phyloP scores from a whole-genome alignment of 2,113 vertebrate genomes.

The Campylomormyrus tamandua region DNA sequence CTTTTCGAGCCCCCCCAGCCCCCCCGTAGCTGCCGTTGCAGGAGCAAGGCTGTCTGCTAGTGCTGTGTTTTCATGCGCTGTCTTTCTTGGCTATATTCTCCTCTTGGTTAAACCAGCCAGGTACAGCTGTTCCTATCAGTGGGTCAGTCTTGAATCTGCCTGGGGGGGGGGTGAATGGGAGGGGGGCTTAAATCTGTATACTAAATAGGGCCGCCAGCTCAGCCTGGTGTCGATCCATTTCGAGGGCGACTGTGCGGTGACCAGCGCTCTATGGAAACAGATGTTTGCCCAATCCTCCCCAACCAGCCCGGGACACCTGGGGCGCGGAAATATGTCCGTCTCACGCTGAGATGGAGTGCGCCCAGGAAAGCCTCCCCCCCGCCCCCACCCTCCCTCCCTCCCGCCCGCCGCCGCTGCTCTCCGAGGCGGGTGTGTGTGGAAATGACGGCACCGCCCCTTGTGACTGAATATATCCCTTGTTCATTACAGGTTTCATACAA shows the following conservation, averaged over 20 bases:
- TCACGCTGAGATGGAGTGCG: neutral
- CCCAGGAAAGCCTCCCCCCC: neutral
- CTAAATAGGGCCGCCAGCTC: neutral
- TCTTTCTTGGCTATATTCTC: neutral
- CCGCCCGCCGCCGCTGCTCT: neutral
- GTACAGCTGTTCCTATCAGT: neutral
- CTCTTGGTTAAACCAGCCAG: neutral
- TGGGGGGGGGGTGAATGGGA: neutral
- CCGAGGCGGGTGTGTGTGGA: neutral
- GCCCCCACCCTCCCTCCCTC: neutral
- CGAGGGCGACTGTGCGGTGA: neutral
- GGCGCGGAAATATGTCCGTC: neutral
- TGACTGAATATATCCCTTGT: neutral
- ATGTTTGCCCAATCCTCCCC: neutral
- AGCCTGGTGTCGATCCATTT: neutral
- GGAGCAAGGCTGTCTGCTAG: neutral
- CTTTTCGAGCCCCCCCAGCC: neutral
- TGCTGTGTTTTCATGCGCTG: neutral
- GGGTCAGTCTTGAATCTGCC: neutral
- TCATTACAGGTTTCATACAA: neutral
- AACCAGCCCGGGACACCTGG: neutral
- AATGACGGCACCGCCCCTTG: neutral
- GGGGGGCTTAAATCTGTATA: neutral
- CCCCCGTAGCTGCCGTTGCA: neutral
- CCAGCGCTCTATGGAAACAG: neutral